Base-by-base conservation (phyloP, 2,888 invertebrate genomes). In the Halocaridina rubra region DNA sequence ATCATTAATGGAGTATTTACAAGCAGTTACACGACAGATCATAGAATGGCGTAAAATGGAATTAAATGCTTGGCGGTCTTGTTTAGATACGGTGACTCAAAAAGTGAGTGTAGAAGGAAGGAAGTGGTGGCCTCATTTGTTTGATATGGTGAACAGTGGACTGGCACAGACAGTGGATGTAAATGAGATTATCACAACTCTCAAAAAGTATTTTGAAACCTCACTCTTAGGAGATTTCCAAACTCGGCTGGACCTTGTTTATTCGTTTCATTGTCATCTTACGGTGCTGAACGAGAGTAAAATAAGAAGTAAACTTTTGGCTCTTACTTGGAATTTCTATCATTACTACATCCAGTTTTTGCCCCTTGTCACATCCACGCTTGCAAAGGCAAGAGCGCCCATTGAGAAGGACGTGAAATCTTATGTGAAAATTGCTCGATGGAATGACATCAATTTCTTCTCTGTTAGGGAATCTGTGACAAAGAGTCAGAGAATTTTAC, bases 361-460 rank as follows among this genome's bases (percentile, higher is more conserved):
- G 3, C 90, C 91, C 0, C 93, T 93, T 89, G 94, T 98, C 0
- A 91, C 92, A 0, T 91, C 92, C 0, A 93, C 93, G 74, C 94
- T 97, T 10, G 93, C 93, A 76, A 93, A 93, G 46, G 92, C 95
- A 27, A 94, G 95, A 33, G 91, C 93, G 0, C 97, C 98, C 0
- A 96, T 98, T 86, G 98, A 98, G 90, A 97, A 96, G 91, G 96
- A 97, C 90, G 91, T 99, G 13, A 95, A 95, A 89, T 98, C 98
- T 89, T 97, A 96, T 90, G 96, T 99, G 0, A 98, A 98, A 91
- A 98, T 99, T 80, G 96, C 96, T 76, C 93, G 96, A 57, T 99
- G 98, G 96, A 96, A 95, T 89, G 98, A 99, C 90, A 93, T 97
- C 16, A 98, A 96, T 90, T 97, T 98, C 90, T 98, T 97, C 94